Base-by-base conservation (phyloP, 2,888 invertebrate species). In the Caenorhabditis sp. region DNA sequence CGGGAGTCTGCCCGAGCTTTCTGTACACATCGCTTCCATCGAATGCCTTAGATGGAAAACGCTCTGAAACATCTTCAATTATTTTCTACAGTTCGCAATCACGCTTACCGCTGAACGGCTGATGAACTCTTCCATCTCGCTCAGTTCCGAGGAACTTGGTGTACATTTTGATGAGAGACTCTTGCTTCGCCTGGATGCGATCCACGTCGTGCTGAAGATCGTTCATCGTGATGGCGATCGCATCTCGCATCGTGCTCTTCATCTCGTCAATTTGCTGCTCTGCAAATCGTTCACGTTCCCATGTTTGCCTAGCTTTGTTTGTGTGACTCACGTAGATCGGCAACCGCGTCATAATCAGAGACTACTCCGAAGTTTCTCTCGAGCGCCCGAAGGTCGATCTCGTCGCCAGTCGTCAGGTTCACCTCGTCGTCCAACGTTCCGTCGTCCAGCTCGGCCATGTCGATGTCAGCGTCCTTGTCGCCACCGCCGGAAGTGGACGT, bases 191-290 rank as follows among this genome's bases (percentile, higher is more conserved):
- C 8, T 61, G 37, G n/a, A 77, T 39, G 17, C 72, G 48, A 17
- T 65, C 72, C 24, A 77, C 24, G 22, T 77, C 77, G 20, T 50
- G 30, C 41, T 72, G 56, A 6, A 77, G 37, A 50, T 77, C 77
- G 13, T 30, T 45, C 72, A 77, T 72, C 9, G 56, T 50, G 13
- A 72, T 30, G 20, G 61, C 72, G 9, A 77, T 20, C n/a, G 58
- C 62, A 35, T 77, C 72, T 55, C 72, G 35, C 43, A 77, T 58
- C n/a, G 66, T 41, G 13, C 41, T 56, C 26, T 46, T 53, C 48
- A 66, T 41, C 5, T 66, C 50, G 26, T 77, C 56, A 7, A 77
- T 61, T 52, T 77, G 77, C 27, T 66, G 59, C 41, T 77, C 77
- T 77, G 72, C 43, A 77, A 61, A 48, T 32, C 37, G 20, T 35